Base-by-base conservation (phyloP, 2,113 vertebrate species). In the Micronycteris hirsuta region DNA sequence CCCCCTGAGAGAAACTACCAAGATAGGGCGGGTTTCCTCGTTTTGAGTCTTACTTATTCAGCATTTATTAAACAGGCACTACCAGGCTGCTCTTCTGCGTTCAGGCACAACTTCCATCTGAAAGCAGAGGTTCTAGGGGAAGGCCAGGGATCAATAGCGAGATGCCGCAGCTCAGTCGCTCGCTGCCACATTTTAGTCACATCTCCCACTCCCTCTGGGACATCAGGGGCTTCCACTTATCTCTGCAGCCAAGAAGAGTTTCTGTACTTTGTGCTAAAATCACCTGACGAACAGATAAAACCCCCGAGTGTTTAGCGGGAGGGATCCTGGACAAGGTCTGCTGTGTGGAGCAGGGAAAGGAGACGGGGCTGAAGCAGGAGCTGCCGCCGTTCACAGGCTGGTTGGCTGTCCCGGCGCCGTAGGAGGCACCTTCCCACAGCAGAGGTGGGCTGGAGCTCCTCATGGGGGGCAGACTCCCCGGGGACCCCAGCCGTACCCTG, bases 331-430 rank as follows among this genome's bases (percentile, higher is more conserved):
- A 52, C 26, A 7, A 2, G 19, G 14, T 67, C 5, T 5, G 12
- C 11, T 24, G 19, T 52, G 5, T n/a, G 14, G 54, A 38, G 26
- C 28, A 43, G n/a, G 28, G n/a, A n/a, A 45, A 4, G 52, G 43
- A 86, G 61, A 68, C 2, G 0, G 45, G 38, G 28, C 0, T 17
- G 20, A 52, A 61, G 45, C 12, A 49, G 22, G n/a, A 14, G n/a
- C 12, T 22, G 16, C 38, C 12, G 1, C 0, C 28, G 36, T 31
- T 74, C 12, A 2, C 5, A 31, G 38, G 7, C 14, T 3, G 52
- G 31, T 47, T 74, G 58, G 26, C 49, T 38, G 7, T 63, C n/a
- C 67, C 22, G 7, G 26, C 49, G 14, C 65, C 28, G 0, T 1
- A 63, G 38, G 22, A 52, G 11, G 31, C 10, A 16, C 61, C 15